These are phyloP conservation scores for Proteles cristata DNA, from an alignment of 2,113 vertebrate species.

Conservation along the genomic window DNA sequence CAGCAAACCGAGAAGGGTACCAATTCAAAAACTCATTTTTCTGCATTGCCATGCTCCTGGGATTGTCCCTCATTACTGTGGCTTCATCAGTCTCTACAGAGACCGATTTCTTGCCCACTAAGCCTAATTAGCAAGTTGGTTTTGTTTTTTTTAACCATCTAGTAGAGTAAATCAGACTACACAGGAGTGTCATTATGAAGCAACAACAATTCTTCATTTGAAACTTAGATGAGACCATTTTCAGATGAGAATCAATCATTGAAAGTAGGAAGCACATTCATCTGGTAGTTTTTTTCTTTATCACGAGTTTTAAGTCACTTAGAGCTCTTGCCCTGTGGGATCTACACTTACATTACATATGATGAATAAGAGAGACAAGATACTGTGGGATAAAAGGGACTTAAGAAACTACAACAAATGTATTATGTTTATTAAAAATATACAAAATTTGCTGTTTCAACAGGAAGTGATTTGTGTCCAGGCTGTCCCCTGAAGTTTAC, in stretches of 20 bases:
- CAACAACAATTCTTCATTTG: slow-evolving; percentile 36
- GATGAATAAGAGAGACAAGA: not conserved
- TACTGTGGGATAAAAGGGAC: not conserved
- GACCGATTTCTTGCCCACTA: slow-evolving; percentile 29
- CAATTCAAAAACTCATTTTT: slow-evolving; percentile 35
- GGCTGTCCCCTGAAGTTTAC: not conserved
- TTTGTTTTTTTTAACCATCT: not conserved
- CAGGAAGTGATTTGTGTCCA: not conserved
- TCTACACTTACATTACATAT: not conserved
- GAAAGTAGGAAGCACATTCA: slow-evolving; percentile 4
- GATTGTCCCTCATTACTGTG: not conserved
- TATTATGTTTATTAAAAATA: not conserved
- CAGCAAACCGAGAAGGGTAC: not conserved
- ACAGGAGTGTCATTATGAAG: slow-evolving; percentile 16
- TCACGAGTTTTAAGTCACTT: not conserved
- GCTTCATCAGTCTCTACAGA: slow-evolving; percentile 36
- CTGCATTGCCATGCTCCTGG: not conserved
- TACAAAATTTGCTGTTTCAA: not conserved
- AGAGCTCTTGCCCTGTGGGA: not conserved
- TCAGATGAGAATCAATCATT: not conserved
- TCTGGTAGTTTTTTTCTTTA: not conserved
- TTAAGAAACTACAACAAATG: not conserved
- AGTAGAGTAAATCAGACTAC: not conserved
- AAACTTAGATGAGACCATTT: slow-evolving; percentile 49
- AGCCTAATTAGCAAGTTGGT: slow-evolving; percentile 15